Conservation (phyloP, 1,140 invertebrate genomes). For the Apis dorsata region DNA sequence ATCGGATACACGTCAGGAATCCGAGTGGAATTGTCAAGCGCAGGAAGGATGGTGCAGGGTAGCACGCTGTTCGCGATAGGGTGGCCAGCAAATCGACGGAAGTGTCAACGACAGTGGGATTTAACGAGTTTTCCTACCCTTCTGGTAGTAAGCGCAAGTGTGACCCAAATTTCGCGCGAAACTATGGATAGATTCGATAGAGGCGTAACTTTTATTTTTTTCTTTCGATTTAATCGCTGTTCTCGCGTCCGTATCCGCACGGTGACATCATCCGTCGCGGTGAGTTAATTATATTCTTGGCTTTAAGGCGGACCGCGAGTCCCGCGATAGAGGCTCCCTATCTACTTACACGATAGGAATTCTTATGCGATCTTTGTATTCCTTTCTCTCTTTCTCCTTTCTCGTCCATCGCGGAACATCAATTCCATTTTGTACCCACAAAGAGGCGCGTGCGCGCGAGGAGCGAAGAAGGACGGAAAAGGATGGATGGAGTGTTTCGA, state of each 20-base stretch:
- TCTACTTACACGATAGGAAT: neutral
- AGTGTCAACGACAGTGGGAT: constrained; percentile 43
- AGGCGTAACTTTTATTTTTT: neutral
- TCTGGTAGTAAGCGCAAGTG: neutral
- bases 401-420: constrained; percentile 49
- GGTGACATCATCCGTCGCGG: neutral
- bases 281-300: constrained; percentile 30
- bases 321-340: neutral
- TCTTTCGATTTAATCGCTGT: neutral
- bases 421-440: constrained; percentile 60
- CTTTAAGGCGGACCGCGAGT: neutral
- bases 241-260: neutral
- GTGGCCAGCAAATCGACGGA: constrained; percentile 43
- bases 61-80: neutral
- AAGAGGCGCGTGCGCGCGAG: constrained; percentile 3
- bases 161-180: constrained; percentile 11
- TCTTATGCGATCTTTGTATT: neutral
- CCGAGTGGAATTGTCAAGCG: constrained; percentile 18
- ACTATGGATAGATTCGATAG: neutral
- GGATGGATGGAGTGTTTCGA: neutral
- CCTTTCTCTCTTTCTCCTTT: neutral
- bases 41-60: constrained; percentile 16
- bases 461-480: neutral
- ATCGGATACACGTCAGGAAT: constrained; percentile 46
- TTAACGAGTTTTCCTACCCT: constrained; percentile 17